phyloP scores from a whole-genome alignment of 2,797 vertebrate genomes.

The Tauraco hartlaubi region DNA sequence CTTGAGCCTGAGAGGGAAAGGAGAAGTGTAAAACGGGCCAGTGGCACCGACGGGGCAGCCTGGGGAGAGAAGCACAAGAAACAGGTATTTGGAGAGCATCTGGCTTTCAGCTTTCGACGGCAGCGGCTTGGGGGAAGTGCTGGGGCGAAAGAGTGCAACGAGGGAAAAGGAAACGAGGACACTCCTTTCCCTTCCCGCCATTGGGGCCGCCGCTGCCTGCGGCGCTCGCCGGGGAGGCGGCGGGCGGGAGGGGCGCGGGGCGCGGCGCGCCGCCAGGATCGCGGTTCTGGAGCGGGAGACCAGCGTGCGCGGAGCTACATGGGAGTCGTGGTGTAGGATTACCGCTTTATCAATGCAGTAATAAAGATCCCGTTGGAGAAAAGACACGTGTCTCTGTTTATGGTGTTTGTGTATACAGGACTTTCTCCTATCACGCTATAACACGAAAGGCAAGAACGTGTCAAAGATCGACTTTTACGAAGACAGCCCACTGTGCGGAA shows the following conservation, averaged over 20 bases:
- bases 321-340: no score
- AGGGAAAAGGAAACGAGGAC: no score
- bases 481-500: not conserved
- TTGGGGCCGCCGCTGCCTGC: not conserved
- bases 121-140: not conserved
- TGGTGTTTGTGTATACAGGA: not conserved
- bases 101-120: no score
- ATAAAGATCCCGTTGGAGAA: not conserved
- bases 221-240: no score
- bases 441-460: not conserved
- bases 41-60: no score
- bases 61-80: not conserved
- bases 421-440: rapidly evolving
- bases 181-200: rapidly evolving
- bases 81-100: no score
- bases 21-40: not conserved
- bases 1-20: not conserved
- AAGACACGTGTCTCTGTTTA: not conserved
- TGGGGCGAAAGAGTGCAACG: no score
- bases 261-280: not conserved
- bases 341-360: no score
- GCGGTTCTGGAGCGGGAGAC: not conserved
- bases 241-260: no score
- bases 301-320: rapidly evolving
- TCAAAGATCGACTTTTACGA: not conserved